Conservation (phyloP, 2,113 vertebrate species). For the Melospiza georgiana region DNA sequence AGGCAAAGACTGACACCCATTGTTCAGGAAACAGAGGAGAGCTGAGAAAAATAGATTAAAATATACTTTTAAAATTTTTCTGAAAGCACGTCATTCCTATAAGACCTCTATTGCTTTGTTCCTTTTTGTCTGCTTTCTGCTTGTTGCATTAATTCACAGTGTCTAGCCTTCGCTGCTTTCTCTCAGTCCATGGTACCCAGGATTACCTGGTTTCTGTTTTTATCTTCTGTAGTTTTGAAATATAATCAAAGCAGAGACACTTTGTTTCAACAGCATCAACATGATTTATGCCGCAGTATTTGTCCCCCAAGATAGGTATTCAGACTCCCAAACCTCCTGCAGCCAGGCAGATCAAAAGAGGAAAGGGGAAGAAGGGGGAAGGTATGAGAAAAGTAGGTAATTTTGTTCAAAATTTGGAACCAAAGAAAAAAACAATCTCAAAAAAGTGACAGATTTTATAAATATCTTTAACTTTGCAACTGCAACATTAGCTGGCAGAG, state of each 20-base stretch:
- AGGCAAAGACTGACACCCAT: not conserved
- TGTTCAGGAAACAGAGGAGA: not conserved
- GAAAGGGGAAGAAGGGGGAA: not conserved
- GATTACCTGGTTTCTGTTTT: not conserved
- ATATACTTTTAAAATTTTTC: not conserved
- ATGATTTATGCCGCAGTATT: not conserved
- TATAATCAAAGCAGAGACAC: not conserved
- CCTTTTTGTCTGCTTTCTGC: not conserved
- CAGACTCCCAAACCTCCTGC: not conserved
- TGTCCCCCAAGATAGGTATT: not conserved
- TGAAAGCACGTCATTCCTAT: not conserved
- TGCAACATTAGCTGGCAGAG: not conserved
- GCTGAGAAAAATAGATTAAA: not conserved
- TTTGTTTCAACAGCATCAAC: conserved; percentile 6
- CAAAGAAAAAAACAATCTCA: not conserved
- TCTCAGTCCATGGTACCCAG: not conserved
- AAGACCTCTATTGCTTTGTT: not conserved
- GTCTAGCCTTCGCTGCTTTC: not conserved
- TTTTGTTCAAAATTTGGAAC: not conserved
- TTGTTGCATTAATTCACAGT: not conserved
- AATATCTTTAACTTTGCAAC: not conserved
- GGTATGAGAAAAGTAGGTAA: not conserved
- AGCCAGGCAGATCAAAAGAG: not conserved
- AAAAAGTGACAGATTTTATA: not conserved
- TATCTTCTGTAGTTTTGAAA: not conserved